Conservation (phyloP, 2,888 invertebrate genomes). For the Brenthis ino region DNA sequence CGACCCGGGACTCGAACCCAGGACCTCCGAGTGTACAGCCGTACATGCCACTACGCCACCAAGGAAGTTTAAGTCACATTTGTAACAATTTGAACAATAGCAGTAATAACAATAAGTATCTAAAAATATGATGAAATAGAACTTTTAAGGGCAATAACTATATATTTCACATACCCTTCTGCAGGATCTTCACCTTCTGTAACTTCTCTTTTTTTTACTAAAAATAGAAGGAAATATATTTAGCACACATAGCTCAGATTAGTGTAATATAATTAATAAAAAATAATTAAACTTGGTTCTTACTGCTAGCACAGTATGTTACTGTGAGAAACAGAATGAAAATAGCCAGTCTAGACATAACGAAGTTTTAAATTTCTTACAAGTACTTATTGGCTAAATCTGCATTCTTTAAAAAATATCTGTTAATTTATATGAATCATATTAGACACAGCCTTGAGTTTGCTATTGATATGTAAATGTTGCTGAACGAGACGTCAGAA, state of each 20-base stretch:
- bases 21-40: too few species aligned
- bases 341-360: conserved; percentile 23
- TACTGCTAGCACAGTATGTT: conserved; percentile 25
- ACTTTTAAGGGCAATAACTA: background rate
- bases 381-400: conserved; percentile 23
- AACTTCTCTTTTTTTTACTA: conserved; percentile 26
- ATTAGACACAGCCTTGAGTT: conserved; percentile 25
- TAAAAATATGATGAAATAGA: background rate
- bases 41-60: too few species aligned
- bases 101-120: too few species aligned
- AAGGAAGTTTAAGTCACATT: too few species aligned
- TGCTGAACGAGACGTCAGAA: conserved; percentile 5
- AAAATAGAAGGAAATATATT: conserved; percentile 4
- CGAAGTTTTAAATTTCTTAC: background rate
- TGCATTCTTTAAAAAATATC: conserved; percentile 20
- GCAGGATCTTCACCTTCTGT: conserved; percentile 3
- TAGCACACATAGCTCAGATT: background rate
- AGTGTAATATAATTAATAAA: background rate
- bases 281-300: background rate
- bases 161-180: conserved; percentile 1
- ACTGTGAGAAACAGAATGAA: conserved; percentile 19
- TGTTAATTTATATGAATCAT: conserved; percentile 26
- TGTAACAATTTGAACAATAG: too few species aligned
- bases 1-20: too few species aligned
- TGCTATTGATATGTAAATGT: conserved; percentile 30